Percentiles rank a stretch among this genome's conserved stretches.
phyloP scores from a whole-genome alignment of 2,797 vertebrate genomes.

The Halcyon badia region DNA sequence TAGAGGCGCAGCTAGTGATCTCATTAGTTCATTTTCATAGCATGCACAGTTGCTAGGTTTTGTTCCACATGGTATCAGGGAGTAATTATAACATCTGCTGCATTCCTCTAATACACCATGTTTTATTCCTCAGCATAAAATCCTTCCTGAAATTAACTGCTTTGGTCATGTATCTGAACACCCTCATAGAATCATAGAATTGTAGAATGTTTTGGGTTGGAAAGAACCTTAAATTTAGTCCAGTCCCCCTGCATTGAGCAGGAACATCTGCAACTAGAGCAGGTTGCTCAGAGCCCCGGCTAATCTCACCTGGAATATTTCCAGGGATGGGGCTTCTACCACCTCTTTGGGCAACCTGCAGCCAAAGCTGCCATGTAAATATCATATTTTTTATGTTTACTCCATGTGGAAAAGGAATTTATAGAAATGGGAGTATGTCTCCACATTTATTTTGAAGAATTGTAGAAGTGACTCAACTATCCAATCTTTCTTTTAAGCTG shows the following conservation, averaged over 20 bases:
- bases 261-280: no score
- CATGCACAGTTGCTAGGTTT: not conserved
- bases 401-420: not conserved
- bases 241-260: no score
- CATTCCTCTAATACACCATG: not conserved
- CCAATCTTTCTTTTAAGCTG: not conserved
- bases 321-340: no score
- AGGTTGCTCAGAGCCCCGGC: no score
- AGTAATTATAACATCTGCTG: not conserved
- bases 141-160: not conserved
- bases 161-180: not conserved
- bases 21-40: not conserved
- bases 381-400: not conserved
- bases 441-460: not conserved
- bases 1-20: not conserved
- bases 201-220: not conserved
- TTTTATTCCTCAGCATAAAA: conserved; percentile 8
- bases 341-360: not conserved
- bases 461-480: not conserved
- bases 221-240: no score
- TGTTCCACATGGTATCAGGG: not conserved
- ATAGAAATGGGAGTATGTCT: not conserved
- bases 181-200: not conserved
- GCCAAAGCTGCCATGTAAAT: not conserved
- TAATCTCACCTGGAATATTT: no score